phyloP scores from a whole-genome alignment of 2,888 invertebrate species.

The Drosophila kuntzei region DNA sequence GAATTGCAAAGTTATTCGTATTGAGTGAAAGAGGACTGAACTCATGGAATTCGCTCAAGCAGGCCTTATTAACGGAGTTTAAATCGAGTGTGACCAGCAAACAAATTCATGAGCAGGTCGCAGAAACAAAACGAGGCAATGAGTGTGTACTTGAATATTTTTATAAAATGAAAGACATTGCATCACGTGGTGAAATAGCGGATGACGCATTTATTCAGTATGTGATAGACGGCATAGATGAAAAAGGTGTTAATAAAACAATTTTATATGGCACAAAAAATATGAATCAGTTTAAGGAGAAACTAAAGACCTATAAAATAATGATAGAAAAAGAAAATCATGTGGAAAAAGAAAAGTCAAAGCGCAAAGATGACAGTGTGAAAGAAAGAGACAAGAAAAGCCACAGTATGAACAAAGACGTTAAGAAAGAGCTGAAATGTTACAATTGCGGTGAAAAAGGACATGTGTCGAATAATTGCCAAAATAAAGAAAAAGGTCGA shows the following conservation, averaged over 20 bases:
- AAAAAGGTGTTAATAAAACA: background rate
- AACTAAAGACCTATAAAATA: background rate
- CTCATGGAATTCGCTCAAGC: too few relatives aligned
- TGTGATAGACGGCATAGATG: background rate
- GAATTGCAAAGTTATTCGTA: constrained; percentile 2
- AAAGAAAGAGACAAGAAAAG: background rate
- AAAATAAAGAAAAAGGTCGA: background rate
- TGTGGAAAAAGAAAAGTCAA: background rate
- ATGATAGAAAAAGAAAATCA: background rate
- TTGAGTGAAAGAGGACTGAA: background rate
- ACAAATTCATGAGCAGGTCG: background rate
- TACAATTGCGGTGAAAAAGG: constrained; percentile 1
- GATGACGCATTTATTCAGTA: constrained; percentile 11
- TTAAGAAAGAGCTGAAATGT: background rate
- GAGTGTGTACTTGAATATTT: constrained; percentile 4
- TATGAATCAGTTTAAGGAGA: background rate
- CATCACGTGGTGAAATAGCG: background rate
- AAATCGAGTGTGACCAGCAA: constrained; percentile 6
- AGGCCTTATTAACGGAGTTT: background rate
- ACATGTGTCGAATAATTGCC: background rate
- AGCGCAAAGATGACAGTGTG: background rate
- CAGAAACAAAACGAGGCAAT: constrained; percentile 2
- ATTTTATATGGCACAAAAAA: constrained; percentile 7
- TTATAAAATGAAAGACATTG: constrained; percentile 4
- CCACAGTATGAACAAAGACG: background rate